A percentile compares a stretch with the other conserved stretches of the same genome.
Conservation (phyloP, 2,113 vertebrate species). For the Scolopax mira region DNA sequence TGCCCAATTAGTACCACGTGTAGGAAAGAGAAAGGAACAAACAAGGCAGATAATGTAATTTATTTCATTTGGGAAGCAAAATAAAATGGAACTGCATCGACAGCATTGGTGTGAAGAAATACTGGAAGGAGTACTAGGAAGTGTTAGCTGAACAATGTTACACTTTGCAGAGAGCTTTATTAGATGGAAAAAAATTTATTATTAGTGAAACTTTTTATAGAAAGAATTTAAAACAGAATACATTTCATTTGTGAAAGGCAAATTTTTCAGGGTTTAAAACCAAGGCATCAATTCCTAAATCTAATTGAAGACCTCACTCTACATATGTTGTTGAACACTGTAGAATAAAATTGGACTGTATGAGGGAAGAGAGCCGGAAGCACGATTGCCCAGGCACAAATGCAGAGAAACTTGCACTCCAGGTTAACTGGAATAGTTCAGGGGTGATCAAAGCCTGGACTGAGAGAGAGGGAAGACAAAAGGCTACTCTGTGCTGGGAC, state of each 20-base stretch:
- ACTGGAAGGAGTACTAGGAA: neutral
- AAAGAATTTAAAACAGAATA: neutral
- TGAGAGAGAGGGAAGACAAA: neutral
- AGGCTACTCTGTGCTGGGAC: neutral
- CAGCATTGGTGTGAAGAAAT: neutral
- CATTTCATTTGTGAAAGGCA: neutral
- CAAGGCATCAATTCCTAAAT: neutral
- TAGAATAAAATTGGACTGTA: neutral
- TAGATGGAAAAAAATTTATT: neutral
- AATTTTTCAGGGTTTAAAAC: neutral
- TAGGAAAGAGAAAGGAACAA: neutral
- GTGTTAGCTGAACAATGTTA: neutral
- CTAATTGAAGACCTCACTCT: neutral
- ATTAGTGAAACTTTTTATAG: neutral
- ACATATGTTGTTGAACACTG: neutral
- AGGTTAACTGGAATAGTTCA: neutral
- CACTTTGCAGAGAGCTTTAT: neutral
- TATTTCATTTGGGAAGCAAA: neutral
- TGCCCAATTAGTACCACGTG: neutral
- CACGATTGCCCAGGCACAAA: neutral
- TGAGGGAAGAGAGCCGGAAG: neutral
- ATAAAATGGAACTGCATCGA: neutral
- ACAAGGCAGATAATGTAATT: neutral
- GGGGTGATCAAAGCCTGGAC: neutral
- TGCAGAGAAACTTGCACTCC: neutral